Percentiles rank a stretch among this genome's conserved stretches.
Conservation (phyloP, 2,888 invertebrate genomes). For the Lasioglossum lativentre region DNA sequence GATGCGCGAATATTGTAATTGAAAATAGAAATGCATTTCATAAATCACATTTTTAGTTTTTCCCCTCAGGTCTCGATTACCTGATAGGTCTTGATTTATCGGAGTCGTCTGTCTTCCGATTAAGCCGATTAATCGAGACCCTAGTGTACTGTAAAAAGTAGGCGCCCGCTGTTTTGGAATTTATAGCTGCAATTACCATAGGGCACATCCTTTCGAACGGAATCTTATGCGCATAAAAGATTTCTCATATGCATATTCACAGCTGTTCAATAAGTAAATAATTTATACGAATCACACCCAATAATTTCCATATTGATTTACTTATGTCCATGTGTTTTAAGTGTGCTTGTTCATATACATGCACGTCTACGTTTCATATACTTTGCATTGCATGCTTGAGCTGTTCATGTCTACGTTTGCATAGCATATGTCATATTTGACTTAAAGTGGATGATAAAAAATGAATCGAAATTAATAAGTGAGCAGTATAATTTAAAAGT, state of each 20-base stretch:
- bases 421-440: too few species aligned
- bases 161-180: not conserved
- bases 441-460: too few species aligned
- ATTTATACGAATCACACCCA: not conserved
- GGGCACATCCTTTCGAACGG: not conserved
- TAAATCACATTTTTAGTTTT: conserved; percentile 4
- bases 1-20: not conserved
- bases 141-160: not conserved
- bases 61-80: not conserved
- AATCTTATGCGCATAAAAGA: not conserved
- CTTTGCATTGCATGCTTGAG: too few species aligned
- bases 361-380: too few species aligned
- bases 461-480: too few species aligned
- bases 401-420: too few species aligned
- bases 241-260: not conserved
- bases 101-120: conserved; percentile 4
- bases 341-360: not conserved
- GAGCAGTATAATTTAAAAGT: too few species aligned
- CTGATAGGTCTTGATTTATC: not conserved
- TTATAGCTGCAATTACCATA: conserved; percentile 1
- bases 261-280: not conserved
- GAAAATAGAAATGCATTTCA: not conserved
- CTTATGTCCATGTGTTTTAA: not conserved
- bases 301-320: not conserved
- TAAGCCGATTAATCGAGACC: conserved; percentile 5